These are phyloP conservation scores for Dicyrtoma fusca DNA, from an alignment of 2,888 invertebrate genomes.

Conservation along the genomic window DNA sequence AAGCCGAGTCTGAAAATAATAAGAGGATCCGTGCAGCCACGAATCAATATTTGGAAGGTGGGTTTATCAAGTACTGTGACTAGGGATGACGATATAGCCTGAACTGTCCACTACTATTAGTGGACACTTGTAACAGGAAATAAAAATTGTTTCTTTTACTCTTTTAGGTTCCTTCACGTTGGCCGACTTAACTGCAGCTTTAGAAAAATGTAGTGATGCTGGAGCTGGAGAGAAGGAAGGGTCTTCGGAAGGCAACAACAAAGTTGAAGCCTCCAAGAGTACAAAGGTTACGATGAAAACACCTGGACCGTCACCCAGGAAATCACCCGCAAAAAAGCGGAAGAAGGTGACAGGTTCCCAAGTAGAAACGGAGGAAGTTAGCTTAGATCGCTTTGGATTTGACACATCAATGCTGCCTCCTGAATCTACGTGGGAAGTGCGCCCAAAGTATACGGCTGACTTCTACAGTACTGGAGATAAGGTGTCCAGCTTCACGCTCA, in stretches of 20 bases:
- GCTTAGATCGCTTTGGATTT: constrained; percentile 4
- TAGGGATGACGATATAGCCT: background rate
- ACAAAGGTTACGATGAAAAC: background rate
- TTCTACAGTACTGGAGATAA: constrained; percentile 36
- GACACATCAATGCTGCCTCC: constrained; percentile 11
- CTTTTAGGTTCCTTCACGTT: constrained; percentile 73
- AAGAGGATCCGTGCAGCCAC: constrained; percentile 45
- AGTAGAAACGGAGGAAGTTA: constrained; percentile 15
- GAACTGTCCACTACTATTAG: background rate
- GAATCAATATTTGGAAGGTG: constrained; percentile 48
- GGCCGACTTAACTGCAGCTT: constrained; percentile 67
- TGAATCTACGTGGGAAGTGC: constrained; percentile 26
- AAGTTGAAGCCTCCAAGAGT: background rate
- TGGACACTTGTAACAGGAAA: no score
- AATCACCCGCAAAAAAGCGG: constrained; percentile 27
- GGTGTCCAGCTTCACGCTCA: constrained; percentile 43
- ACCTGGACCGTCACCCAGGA: background rate
- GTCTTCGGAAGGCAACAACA: background rate
- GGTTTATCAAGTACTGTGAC: no score
- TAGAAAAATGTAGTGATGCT: constrained; percentile 61
- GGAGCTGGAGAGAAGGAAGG: constrained; percentile 25
- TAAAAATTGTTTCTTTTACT: background rate
- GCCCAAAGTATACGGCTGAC: constrained; percentile 19
- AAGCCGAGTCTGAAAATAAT: constrained; percentile 27
- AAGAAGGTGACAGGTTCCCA: constrained; percentile 15